These are phyloP conservation scores for Poeciliopsis paucimaculata DNA, from an alignment of 2,797 vertebrate species.

Conservation along the genomic window DNA sequence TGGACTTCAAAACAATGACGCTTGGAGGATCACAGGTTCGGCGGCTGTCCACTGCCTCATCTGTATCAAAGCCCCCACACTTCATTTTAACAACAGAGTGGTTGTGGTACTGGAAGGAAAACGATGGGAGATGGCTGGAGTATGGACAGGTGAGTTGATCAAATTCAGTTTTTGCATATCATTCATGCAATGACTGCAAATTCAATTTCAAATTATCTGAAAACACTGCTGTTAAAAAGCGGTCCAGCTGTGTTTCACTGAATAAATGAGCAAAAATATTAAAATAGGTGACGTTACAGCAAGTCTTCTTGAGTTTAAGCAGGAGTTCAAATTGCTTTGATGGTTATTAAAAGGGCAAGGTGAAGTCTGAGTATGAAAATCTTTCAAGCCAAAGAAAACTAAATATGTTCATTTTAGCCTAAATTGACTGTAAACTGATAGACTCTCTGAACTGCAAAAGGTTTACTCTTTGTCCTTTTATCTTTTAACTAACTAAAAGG, in stretches of 20 bases:
- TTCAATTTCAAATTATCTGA: too few species aligned
- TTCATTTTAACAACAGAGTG: slow-evolving; percentile 92
- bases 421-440: background rate
- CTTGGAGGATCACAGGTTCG: slow-evolving; percentile 72
- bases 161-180: background rate
- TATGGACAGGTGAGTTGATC: slow-evolving; percentile 76
- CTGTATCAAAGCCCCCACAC: slow-evolving; percentile 85
- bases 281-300: background rate
- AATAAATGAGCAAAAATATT: background rate
- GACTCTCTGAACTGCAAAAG: background rate
- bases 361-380: background rate
- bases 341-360: background rate
- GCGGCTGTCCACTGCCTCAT: slow-evolving; percentile 90
- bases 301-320: background rate
- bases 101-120: slow-evolving; percentile 93
- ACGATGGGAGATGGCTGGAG: slow-evolving; percentile 82
- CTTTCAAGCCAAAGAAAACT: background rate
- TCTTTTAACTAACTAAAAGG: background rate
- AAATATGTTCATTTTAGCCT: background rate
- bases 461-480: background rate
- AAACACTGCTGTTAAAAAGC: too few species aligned
- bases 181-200: too few species aligned
- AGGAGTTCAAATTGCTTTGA: background rate
- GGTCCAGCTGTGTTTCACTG: background rate
- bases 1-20: slow-evolving; percentile 86